Evolutionary conservation across 2,888 invertebrate genomes (phyloP), one percentile per base, ranked within the genome.

Genomic region (Lacanobia oleracea): DNA sequence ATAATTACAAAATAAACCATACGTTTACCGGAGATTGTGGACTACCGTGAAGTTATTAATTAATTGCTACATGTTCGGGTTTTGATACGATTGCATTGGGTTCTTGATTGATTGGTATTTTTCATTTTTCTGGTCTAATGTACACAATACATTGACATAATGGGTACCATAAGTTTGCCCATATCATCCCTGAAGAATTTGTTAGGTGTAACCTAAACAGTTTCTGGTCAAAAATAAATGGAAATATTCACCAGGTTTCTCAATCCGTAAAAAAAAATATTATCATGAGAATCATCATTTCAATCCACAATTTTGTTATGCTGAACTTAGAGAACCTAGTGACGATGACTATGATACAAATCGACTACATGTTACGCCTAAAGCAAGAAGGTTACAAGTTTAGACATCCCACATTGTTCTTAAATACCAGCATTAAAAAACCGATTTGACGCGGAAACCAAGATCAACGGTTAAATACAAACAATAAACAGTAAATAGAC

Each of bases 401-500:
- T n/a, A n/a, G n/a, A n/a, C n/a, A n/a, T n/a, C 37, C n/a, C 21
- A 27, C 12, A n/a, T 21, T 40, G 5, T 27, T 40, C 16, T 5
- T 56, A 21, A 53, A 23, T 10, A 16, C 12, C 4, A 40, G 14
- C 37, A 37, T 72, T n/a, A 3, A 57, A 33, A 50, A 63, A 45
- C 45, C 45, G 12, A 53, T 48, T 61, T 63, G 60, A 78, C 72
- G 63, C 83, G 86, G 87, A 86, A 86, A 81, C 77, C 66, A 57
- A 73, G 48, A 56, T 33, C 54, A 60, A 53, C 43, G 21, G 48
- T 68, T 53, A 43, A 48, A 65, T 10, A 23, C 62, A 23, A 78
- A 86, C 83, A 87, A 87, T 79, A 77, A 66, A 67, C 9, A 60
- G 70, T 78, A 87, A 86, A 83, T 86, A 62, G 86, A 86, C 86